Conservation (phyloP, 1,140 invertebrate genomes). For the Bombus confusus region DNA sequence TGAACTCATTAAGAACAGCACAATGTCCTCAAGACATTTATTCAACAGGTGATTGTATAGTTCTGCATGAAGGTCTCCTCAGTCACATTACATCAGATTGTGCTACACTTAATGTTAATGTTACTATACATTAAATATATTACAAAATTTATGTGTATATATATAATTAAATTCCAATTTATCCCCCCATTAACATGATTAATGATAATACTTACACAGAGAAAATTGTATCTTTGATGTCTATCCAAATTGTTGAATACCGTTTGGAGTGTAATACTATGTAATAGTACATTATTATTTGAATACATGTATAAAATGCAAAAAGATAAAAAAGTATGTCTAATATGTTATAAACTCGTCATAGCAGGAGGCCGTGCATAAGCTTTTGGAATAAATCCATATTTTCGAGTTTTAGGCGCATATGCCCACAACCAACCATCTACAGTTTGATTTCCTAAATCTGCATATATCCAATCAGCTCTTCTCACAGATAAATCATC, state of each 20-base stretch:
- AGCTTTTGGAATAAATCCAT: conserved; percentile 97
- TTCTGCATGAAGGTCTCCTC: conserved; percentile 77
- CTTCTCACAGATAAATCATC: conserved; percentile 94
- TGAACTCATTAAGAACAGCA: conserved; percentile 75
- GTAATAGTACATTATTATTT: conserved; percentile 36
- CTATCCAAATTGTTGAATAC: neutral
- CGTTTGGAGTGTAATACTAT: conserved; percentile 18
- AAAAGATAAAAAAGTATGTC: conserved; percentile 44
- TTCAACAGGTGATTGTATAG: conserved; percentile 76
- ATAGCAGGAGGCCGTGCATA: conserved; percentile 96
- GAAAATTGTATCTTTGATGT: conserved; percentile 14
- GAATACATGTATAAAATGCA: conserved; percentile 55
- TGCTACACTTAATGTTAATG: conserved; percentile 76
- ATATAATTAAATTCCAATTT: conserved; percentile 36
- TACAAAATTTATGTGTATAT: conserved; percentile 47
- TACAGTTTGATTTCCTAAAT: conserved; percentile 95
- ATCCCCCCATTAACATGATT: neutral
- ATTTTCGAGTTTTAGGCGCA: conserved; percentile 94
- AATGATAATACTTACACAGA: conserved; percentile 32
- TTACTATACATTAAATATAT: conserved; percentile 73
- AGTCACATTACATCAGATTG: conserved; percentile 74
- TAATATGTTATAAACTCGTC: conserved; percentile 88
- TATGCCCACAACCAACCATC: conserved; percentile 98
- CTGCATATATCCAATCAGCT: conserved; percentile 97
- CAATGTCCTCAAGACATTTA: conserved; percentile 76